Evolutionary conservation across 2,888 invertebrate genomes (phyloP).

Genomic region (Ischnura elegans): DNA sequence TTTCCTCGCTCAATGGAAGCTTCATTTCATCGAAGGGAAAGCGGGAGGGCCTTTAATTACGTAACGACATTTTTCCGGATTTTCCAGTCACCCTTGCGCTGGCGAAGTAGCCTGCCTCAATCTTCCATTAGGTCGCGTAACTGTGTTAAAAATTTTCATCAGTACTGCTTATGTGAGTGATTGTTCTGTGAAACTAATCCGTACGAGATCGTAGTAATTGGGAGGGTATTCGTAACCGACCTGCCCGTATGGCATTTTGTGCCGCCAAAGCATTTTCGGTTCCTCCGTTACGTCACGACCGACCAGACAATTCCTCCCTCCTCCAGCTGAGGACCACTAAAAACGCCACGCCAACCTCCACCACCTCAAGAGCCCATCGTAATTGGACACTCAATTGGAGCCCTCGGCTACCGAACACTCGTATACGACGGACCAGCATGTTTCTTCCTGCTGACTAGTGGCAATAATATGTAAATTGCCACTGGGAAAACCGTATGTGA

Average conservation of each 20-base stretch:
- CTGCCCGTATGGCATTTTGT: neutral
- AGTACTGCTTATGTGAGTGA: neutral
- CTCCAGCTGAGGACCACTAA: neutral
- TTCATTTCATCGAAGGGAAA: neutral
- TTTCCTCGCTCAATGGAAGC: neutral
- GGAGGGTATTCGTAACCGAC: neutral
- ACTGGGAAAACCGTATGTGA: no score
- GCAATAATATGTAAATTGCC: neutral
- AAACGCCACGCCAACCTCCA: neutral
- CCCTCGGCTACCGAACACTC: neutral
- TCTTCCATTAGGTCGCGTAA: neutral
- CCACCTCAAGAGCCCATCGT: neutral
- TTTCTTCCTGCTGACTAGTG: neutral
- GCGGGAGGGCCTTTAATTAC: neutral
- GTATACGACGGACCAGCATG: neutral
- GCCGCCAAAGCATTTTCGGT: neutral
- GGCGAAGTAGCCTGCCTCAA: neutral
- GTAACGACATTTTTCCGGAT: neutral
- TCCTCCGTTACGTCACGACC: neutral
- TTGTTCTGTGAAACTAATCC: neutral
- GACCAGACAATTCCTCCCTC: neutral
- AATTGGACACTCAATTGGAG: neutral
- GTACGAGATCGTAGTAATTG: neutral
- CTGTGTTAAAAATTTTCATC: neutral
- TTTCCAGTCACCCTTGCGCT: neutral